These are phyloP conservation scores for Oscheius sp. DNA, from an alignment of 2,888 invertebrate species.

Conservation along the genomic window DNA sequence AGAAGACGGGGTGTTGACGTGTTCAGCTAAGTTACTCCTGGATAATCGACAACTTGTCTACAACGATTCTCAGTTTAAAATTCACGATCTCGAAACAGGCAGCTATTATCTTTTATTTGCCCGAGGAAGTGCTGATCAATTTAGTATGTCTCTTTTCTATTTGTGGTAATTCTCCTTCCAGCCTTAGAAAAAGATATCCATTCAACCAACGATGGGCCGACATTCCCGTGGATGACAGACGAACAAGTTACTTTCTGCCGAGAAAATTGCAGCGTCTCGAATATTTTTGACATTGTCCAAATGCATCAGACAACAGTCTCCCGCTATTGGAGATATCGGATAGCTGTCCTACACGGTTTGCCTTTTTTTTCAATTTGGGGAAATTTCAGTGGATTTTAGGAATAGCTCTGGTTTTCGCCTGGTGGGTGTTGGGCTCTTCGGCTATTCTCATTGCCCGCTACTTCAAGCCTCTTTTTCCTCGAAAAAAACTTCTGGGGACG, in stretches of 20 bases:
- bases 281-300: constrained; percentile 10
- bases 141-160: constrained; percentile 45
- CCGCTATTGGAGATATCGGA: constrained; percentile 61
- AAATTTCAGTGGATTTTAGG: constrained; percentile 40
- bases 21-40: constrained; percentile 49
- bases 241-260: constrained; percentile 43
- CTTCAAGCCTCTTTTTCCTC: constrained; percentile 62
- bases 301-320: constrained; percentile 55
- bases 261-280: constrained; percentile 26
- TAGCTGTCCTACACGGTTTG: constrained; percentile 61
- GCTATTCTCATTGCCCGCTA: constrained; percentile 62
- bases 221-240: constrained; percentile 61
- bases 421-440: constrained; percentile 63
- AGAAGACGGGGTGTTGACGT: constrained; percentile 50
- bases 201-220: constrained; percentile 56
- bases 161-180: constrained; percentile 34
- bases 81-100: constrained; percentile 55
- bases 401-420: constrained; percentile 54
- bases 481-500: constrained; percentile 57
- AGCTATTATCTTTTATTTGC: constrained; percentile 58
- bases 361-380: background rate
- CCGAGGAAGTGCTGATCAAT: constrained; percentile 56
- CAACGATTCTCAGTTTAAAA: constrained; percentile 50
- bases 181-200: constrained; percentile 64
- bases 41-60: constrained; percentile 47